Conservation (phyloP, 2,888 invertebrate species). For the Tipula unca region DNA sequence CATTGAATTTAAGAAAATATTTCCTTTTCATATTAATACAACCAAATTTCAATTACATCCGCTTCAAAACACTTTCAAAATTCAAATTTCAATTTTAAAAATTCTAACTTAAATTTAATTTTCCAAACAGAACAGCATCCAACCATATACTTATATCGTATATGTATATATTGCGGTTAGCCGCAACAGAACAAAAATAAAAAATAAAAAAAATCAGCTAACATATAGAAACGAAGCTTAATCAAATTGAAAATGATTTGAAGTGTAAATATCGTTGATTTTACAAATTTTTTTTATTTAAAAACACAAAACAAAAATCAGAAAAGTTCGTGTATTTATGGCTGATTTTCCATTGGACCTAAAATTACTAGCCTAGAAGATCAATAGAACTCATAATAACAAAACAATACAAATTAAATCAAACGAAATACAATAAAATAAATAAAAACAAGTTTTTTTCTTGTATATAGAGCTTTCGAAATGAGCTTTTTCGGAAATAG, state of each 20-base stretch:
- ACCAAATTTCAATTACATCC: background rate
- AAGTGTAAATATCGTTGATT: background rate
- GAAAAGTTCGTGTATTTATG: background rate
- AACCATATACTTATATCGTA: background rate
- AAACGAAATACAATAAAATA: background rate
- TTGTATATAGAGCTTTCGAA: background rate
- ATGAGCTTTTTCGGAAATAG: background rate
- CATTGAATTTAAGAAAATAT: too few species aligned
- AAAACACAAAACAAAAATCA: background rate
- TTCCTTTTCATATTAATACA: background rate
- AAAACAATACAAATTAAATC: background rate
- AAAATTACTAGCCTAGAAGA: constrained; percentile 8
- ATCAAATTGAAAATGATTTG: background rate
- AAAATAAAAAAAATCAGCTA: background rate
- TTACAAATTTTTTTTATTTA: background rate
- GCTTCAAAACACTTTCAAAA: background rate
- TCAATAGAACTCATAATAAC: background rate
- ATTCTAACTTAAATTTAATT: background rate
- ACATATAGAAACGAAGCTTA: background rate
- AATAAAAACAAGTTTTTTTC: background rate
- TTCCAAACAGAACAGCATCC: background rate
- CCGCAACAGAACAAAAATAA: background rate
- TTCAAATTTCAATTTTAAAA: background rate
- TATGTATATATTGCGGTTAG: background rate
- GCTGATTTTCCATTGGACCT: background rate